A percentile compares a stretch with the other conserved stretches of the same genome.
Evolutionary conservation across 2,113 vertebrate species (phyloP).

Genomic region (Pomatorhinus ruficollis): DNA sequence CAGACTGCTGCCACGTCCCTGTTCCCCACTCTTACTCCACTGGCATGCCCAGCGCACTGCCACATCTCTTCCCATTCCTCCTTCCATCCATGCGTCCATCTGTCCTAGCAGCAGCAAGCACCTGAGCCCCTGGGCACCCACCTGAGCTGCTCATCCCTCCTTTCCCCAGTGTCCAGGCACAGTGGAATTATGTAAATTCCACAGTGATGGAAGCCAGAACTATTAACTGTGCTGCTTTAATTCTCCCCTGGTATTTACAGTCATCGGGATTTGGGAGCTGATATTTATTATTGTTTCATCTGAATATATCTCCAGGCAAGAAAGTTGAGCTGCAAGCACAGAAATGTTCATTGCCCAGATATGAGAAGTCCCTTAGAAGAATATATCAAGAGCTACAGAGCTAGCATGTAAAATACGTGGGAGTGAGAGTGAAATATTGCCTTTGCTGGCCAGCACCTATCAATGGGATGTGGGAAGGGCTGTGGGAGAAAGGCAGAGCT

Average conservation of each 20-base stretch:
- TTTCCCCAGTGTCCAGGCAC: not conserved
- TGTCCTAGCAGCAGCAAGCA: not conserved
- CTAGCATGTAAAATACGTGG: not conserved
- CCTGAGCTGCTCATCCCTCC: not conserved
- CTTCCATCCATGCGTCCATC: not conserved
- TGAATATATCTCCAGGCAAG: not conserved
- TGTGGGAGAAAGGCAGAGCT: not conserved
- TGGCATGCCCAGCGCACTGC: too few species aligned
- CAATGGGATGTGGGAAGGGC: not conserved
- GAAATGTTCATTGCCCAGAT: not conserved
- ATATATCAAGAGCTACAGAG: not conserved
- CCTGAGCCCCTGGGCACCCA: not conserved
- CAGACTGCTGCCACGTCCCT: not conserved
- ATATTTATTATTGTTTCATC: not conserved
- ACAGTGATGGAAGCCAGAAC: not conserved
- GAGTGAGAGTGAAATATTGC: not conserved
- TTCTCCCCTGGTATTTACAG: not conserved
- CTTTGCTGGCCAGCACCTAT: not conserved
- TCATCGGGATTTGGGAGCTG: not conserved
- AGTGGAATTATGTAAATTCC: not conserved
- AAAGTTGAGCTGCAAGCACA: not conserved
- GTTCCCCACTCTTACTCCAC: fast-evolving
- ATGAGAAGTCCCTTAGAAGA: not conserved
- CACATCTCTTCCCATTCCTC: not conserved
- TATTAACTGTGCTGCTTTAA: not conserved